Evolutionary conservation across 2,113 vertebrate species (phyloP), one percentile per base, ranked within the genome.

Genomic region (Dicaeum eximium): DNA sequence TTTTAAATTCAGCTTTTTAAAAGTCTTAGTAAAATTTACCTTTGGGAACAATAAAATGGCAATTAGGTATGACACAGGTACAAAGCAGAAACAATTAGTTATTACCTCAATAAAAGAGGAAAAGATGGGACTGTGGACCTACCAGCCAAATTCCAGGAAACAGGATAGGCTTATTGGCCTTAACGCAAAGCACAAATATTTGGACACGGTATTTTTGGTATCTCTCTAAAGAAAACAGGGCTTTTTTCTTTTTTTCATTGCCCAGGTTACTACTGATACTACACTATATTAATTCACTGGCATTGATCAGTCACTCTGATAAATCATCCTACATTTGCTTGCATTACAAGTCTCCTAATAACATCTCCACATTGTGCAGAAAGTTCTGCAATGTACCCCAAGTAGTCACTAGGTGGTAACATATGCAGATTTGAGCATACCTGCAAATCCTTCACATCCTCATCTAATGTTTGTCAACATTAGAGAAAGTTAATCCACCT

Each of bases 51-150:
- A 95, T 98, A 98, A 97, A 98, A 95, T 95, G 93, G 89, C 96
- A 97, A 98, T 98, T 98, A 97, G 28, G 10, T 97, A 97, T 94
- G 98, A 97, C 97, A 97, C 95, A 97, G 89, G 86, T 95, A 82
- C 40, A 24, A 87, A 97, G 91, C 28, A 96, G 93, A 97, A 97
- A 93, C 80, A 3, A 91, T 98, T 97, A 97, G 92, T 97, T 98
- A 97, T 94, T 96, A 90, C 88, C 72, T 88, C 80, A 97, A 85
- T 97, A 97, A 98, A 98, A 97, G 57, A 91, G 82, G 86, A 96
- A 97, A 97, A 95, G 95, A 97, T 95, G 69, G 71, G 73, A 94
- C 70, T 23, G 33, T 95, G 97, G 97, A 97, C 89, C 79, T 95
- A 95, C 64, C 71, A 50, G 81, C 44, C 61, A 93, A 89, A 90